Evolutionary conservation across 2,113 vertebrate genomes (phyloP), one percentile per base, ranked within the genome.

Genomic region (Propithecus coquereli): DNA sequence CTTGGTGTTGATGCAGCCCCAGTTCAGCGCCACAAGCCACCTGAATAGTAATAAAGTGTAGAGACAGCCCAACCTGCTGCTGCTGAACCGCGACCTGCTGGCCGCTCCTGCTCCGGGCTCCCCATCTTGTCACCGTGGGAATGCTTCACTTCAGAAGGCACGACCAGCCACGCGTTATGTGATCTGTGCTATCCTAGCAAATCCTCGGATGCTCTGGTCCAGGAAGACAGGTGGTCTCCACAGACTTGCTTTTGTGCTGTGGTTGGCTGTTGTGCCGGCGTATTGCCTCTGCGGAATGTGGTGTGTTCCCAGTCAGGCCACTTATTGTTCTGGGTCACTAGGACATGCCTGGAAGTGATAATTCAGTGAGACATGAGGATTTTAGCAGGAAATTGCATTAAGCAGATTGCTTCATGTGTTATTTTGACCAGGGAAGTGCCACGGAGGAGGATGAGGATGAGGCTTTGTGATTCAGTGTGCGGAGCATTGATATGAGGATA

Each of bases 251-350:
- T 95, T 80, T 94, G 83, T 96, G 32, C 68, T 27, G 11, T 65
- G 61, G 34, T 86, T 27, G 57, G 89, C 8, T 77, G 45, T 43
- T 3, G 0, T n/a, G 45, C 47, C 47, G 87, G 76, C n/a, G 8
- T 70, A 76, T 91, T 88, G 86, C 88, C 61, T 66, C 30, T 0
- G 4, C 14, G 92, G 96, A 97, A 96, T 97, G 96, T 22, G 37
- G 40, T n/a, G 23, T 68, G 16, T 84, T 91, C 85, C 82, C 59
- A 77, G 80, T 18, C 70, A 45, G 70, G 57, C n/a, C 59, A 0
- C 22, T 20, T 54, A 71, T 87, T 96, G 87, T 97, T 94, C 92
- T 14, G 47, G 82, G 59, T 82, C 81, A 85, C 8, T 57, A 73
- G 47, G 43, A 77, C 54, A 9, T 12, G 70, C 52, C 59, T 91